Conservation (phyloP, 1,140 invertebrate species). For the Sesamia nonagrioides region DNA sequence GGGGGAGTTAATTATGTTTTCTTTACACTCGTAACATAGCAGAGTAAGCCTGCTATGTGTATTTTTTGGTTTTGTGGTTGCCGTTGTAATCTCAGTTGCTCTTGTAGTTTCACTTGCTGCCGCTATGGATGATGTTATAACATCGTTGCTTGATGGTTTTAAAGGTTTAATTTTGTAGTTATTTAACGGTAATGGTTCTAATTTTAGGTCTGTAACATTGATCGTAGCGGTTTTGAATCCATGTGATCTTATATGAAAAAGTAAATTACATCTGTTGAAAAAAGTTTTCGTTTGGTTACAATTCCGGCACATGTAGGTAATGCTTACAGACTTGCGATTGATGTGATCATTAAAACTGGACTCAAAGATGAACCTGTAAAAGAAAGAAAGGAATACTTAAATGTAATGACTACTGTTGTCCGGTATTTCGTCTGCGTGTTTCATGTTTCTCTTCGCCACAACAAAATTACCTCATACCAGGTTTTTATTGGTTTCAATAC, state of each 20-base stretch:
- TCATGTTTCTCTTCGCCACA: no score
- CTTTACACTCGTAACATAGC: constrained; percentile 77
- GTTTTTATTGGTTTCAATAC: no score
- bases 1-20: constrained; percentile 58
- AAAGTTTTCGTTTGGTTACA: constrained; percentile 72
- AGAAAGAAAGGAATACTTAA: constrained; percentile 47
- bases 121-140: neutral
- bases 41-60: constrained; percentile 30
- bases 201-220: constrained; percentile 77
- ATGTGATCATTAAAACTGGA: constrained; percentile 80
- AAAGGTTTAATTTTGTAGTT: constrained; percentile 51
- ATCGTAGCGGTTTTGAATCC: constrained; percentile 80
- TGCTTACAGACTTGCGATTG: constrained; percentile 78
- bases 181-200: constrained; percentile 74
- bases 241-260: constrained; percentile 82
- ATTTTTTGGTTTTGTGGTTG: neutral
- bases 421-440: no score
- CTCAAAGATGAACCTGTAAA: constrained; percentile 81
- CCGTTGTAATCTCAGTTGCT: neutral
- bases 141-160: neutral
- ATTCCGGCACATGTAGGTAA: constrained; percentile 76
- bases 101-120: neutral
- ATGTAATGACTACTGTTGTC: neutral
- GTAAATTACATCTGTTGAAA: constrained; percentile 80
- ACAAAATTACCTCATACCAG: no score